Evolutionary conservation across 2,888 invertebrate species (phyloP), one percentile per base, ranked within the genome.

Genomic region (Apodemia duryi): DNA sequence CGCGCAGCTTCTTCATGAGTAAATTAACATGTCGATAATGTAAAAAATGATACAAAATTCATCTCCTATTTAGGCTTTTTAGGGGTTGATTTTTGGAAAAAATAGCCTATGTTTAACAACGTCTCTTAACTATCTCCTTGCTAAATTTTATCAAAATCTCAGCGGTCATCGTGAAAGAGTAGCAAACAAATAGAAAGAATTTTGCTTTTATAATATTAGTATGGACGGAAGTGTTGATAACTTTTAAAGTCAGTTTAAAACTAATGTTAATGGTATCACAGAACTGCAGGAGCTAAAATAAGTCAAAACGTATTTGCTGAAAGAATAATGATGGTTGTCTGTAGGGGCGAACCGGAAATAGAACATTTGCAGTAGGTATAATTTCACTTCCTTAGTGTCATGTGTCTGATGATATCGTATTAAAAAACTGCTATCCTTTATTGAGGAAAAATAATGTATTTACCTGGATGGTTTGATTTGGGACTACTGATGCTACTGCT

Each of bases 291-390:
- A 65, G 64, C 67, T 70, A 68, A 88, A 81, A 84, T 77, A 71
- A 86, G 91, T 91, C 91, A 90, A 81, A 91, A 90, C 85, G 88
- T 89, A 85, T 86, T 91, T 88, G 88, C 89, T 82, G 84, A 83
- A 84, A 88, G 90, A 91, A 84, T 90, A 86, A 91, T 90, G 88
- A 80, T 77, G 79, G 75, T 79, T 83, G 84, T 79, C 85, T 32
- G 35, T 60, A 35, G 74, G 81, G 81, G 75, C 83, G 85, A 79
- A 71, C 73, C 84, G 87, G 89, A 88, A 86, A 82, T 75, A 71
- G 70, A 79, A 79, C 85, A 86, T 89, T 88, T 83, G 89, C 86
- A 82, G 60, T 21, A 21, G 21, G 21, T 77, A 80, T 83, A 80
- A 85, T 77, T 80, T 77, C 74, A 83, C 81, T 84, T 89, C 88